Base-by-base conservation (phyloP, 1,140 invertebrate genomes). In the Pseudomyrmex flavicornis region DNA sequence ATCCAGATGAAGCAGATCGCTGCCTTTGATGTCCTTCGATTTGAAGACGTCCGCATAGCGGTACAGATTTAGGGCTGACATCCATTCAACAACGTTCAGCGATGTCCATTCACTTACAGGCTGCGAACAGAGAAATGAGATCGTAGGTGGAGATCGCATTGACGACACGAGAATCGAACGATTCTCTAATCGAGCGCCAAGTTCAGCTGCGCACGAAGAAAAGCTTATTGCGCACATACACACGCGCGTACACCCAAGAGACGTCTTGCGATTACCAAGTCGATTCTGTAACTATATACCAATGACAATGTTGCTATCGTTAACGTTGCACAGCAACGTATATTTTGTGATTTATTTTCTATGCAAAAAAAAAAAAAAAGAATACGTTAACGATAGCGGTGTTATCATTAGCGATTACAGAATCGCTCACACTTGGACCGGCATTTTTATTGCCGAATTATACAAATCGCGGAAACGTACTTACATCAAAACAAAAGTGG, bases 41-140 rank as follows among this genome's bases (percentile, higher is more conserved):
- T 96, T 96, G 94, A 97, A 97, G 74, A 97, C 94, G 91, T 97
- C 96, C 83, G 95, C 95, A 95, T 97, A 97, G 70, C 95, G 95
- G 89, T 96, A 96, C 46, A 97, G 93, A 92, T 97, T 97, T 70
- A 97, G 89, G 52, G 96, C 96, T 79, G 96, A 96, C 96, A 97
- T 97, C 96, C 96, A 97, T 93, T 97, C 96, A 79, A 96, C 95
- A 17, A 97, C 96, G 92, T 97, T 96, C 54, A 95, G 91, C 75
- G 95, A 95, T 44, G 96, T 95, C 97, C 97, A 97, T 92, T 97
- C 95, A 87, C 93, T 94, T 82, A 97, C 94, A 46, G 96, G 95
- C 97, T 97, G 94, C 9, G 95, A 95, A 84, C 61, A 76, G 56
- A 68, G 63, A 66, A 66, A 62, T 61, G 22, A n/a, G 50, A 50